A percentile compares a stretch with the other conserved stretches of the same genome.
These are phyloP conservation scores for Osedax frankpressi DNA, from an alignment of 2,888 invertebrate genomes.

Conservation along the genomic window DNA sequence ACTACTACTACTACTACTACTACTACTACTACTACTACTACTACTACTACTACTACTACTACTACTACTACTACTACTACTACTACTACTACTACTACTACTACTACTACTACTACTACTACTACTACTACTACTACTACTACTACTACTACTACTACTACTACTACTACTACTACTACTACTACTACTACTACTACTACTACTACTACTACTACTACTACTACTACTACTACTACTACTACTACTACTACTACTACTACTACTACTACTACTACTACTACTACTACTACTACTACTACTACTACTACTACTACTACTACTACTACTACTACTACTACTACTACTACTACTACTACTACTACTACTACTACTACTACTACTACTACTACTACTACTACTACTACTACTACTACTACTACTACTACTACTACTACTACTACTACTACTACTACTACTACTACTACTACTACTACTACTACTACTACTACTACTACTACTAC, in stretches of 20 bases:
- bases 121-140: constrained; percentile 23
- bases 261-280: constrained; percentile 28
- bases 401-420: neutral
- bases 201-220: constrained; percentile 4
- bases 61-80: constrained; percentile 17
- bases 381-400: constrained; percentile 17
- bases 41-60: neutral
- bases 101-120: constrained; percentile 13
- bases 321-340: neutral
- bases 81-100: constrained; percentile 13
- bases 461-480: too few relatives aligned
- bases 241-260: constrained; percentile 26
- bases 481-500: too few relatives aligned
- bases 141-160: constrained; percentile 21
- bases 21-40: constrained; percentile 15
- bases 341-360: constrained; percentile 7
- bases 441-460: too few relatives aligned
- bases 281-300: neutral
- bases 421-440: neutral
- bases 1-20: constrained; percentile 21
- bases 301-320: neutral
- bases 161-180: constrained; percentile 15
- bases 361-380: constrained; percentile 16
- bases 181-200: constrained; percentile 1
- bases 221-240: neutral